Evolutionary conservation across 2,113 vertebrate species (phyloP).

Genomic region (Platanista minor): DNA sequence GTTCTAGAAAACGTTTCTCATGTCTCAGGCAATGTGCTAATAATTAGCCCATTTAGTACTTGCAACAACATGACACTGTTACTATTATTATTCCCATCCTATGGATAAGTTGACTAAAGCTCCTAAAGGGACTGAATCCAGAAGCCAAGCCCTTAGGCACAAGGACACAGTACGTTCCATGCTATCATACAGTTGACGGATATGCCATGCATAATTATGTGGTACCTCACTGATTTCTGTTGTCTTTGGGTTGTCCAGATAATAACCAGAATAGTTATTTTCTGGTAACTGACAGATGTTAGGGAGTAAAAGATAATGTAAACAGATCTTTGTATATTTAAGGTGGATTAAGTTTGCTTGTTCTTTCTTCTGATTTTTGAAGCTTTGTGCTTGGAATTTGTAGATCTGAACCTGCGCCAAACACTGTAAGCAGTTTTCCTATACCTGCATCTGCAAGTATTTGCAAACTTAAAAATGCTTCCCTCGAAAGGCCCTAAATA

Average conservation of each 20-base stretch:
- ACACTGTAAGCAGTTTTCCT: conserved; percentile 7
- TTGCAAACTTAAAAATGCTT: background rate
- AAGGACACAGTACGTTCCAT: background rate
- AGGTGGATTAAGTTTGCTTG: background rate
- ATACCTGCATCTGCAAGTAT: background rate
- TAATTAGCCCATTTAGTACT: background rate
- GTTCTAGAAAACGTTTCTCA: background rate
- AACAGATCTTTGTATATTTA: background rate
- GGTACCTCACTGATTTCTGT: background rate
- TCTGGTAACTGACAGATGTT: background rate
- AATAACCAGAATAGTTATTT: background rate
- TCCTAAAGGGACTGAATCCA: background rate
- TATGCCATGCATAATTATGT: background rate
- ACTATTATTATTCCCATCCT: background rate
- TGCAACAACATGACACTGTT: background rate
- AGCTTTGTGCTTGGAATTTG: background rate
- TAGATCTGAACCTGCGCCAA: conserved; percentile 18
- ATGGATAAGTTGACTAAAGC: background rate
- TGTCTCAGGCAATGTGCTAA: background rate
- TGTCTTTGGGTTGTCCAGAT: background rate
- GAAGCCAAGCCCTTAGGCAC: background rate
- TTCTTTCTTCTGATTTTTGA: background rate
- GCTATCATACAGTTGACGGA: background rate
- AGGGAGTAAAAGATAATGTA: background rate
- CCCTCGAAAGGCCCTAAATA: conserved; percentile 3